Evolutionary conservation across 2,113 vertebrate genomes (phyloP), one percentile per base, ranked within the genome.

Genomic region (Toxotes jaculatrix): DNA sequence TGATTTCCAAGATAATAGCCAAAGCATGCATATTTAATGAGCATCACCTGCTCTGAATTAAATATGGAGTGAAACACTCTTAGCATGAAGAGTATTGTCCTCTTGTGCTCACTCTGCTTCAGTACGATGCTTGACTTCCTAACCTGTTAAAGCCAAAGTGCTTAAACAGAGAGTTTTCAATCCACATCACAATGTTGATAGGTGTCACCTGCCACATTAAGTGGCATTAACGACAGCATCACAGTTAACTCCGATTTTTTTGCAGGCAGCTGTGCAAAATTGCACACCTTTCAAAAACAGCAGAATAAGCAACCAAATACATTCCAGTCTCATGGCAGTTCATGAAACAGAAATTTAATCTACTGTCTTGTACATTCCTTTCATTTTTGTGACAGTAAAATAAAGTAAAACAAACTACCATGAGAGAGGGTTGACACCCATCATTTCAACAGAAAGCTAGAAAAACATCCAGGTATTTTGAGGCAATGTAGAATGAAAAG

Each of bases 1-100:
- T 70, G 47, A 69, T 42, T 65, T 68, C 57, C 47, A 55, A 64
- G 64, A 79, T 74, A 82, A 70, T 80, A 74, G 69, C 63, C 27
- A 51, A 60, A 71, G 34, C 79, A 83, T 84, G 60, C 64, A 87
- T 67, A 60, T 79, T 87, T 75, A 65, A 85, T 87, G 51, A 69
- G 59, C 69, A 83, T 79, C 66, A 84, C 69, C 72, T 74, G 71
- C 49, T 76, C 55, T 56, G 79, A 75, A 72, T 68, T 64, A 77
- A 79, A 80, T 74, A 72, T 78, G 76, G 43, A 19, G 73, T 53
- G 27, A 68, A 78, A 51, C 27, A 49, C 43, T 86, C 61, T 56
- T 12, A 56, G 73, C 21, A 64, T 63, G 45, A 36, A 34, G 38
- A 13, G 5, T 8, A 55, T 79, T 4, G 1, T 70, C 66, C 43